Base-by-base conservation (phyloP, 2,113 vertebrate species). In the Colius striatus region DNA sequence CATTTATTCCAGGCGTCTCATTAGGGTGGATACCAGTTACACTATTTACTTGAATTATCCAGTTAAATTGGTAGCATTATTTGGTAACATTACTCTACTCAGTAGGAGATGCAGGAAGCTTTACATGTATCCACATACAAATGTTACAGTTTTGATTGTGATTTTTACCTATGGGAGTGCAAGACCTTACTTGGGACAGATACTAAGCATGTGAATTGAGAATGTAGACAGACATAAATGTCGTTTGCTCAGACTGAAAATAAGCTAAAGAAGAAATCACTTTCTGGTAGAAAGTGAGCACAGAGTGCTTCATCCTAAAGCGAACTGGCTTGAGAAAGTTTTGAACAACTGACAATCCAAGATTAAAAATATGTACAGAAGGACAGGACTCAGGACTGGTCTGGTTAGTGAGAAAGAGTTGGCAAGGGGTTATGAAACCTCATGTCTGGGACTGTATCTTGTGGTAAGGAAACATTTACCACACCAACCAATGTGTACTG, bases 371-470 rank as follows among this genome's bases (percentile, higher is more conserved):
- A 23, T 81, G 48, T 60, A 6, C 41, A 67, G 79, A 93, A 74
- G n/a, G 70, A 91, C 36, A 77, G 26, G 48, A 72, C 65, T 79
- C 17, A 8, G 68, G 63, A 60, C 34, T 87, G 63, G 57, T 87
- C 30, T 78, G 73, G 80, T 92, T 92, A 89, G 83, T 45, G 76
- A 96, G 74, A 70, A 95, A 84, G 79, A 25, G 58, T 51, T 95
- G 95, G 91, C 87, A 93, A 91, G 38, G 32, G 21, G 15, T 92
- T 86, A 73, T 81, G 77, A 96, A 97, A 97, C 91, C 94, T 96
- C 95, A 94, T 82, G 96, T 97, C 95, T 97, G 91, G 89, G 84
- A 96, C 54, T 96, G 89, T 66, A 91, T 96, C 94, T 93, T 94
- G 95, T 94, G 96, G 96, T 84, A 63, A 73, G 58, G 88, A 95